These are phyloP conservation scores for Hydrotaea diabolus DNA, from an alignment of 2,888 invertebrate species.

Conservation along the genomic window DNA sequence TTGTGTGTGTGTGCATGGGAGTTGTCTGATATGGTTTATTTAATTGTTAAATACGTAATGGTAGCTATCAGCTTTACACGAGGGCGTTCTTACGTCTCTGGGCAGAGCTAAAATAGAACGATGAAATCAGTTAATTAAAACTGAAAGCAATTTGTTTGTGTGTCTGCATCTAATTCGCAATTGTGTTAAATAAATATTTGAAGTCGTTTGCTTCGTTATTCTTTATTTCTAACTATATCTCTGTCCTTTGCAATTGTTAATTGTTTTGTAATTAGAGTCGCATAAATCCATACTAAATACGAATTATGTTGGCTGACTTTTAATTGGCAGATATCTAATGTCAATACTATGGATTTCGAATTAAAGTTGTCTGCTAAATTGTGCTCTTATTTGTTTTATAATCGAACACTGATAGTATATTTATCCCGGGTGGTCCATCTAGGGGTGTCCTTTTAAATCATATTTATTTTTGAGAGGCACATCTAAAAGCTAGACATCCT, in stretches of 20 bases:
- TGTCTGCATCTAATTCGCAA: no score
- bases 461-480: no score
- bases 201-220: not conserved
- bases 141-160: not conserved
- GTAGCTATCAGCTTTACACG: not conserved
- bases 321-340: no score
- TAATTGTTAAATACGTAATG: not conserved
- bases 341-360: no score
- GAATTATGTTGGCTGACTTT: no score
- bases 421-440: no score
- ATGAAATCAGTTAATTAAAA: slow-evolving; percentile 17
- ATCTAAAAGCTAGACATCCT: no score
- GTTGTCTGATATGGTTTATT: not conserved
- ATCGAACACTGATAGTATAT: no score
- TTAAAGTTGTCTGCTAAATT: no score
- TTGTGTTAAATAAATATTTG: not conserved
- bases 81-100: not conserved
- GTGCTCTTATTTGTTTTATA: no score
- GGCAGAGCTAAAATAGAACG: not conserved
- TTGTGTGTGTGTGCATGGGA: not conserved
- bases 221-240: no score
- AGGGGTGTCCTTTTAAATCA: no score
- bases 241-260: not conserved
- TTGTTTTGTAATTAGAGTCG: not conserved
- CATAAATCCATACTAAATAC: not conserved